Conservation (phyloP, 2,113 vertebrate species). For the Aegypius monachus region DNA sequence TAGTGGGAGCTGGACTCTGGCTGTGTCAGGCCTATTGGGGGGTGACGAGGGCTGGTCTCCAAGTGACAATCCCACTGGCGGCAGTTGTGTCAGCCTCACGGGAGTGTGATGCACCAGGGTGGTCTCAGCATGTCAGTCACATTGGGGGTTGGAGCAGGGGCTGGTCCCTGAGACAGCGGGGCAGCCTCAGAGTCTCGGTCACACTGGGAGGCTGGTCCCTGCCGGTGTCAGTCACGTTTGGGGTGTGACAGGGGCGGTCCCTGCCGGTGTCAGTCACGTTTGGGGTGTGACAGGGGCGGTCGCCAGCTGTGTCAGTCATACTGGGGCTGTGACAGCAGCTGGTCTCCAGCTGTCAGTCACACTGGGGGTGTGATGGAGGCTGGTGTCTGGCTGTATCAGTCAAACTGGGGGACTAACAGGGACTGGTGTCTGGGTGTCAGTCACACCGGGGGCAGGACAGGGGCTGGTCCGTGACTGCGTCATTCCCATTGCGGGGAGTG, state of each 20-base stretch:
- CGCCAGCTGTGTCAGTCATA: neutral
- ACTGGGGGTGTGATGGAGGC: neutral
- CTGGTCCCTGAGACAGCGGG: neutral
- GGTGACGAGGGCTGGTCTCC: no score
- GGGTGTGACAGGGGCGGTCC: no score
- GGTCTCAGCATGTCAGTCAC: accelerated
- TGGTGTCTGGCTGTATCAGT: no score
- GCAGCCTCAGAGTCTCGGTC: neutral
- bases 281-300: accelerated
- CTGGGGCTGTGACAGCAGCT: neutral
- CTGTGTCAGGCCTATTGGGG: neutral
- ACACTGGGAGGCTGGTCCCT: no score
- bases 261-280: accelerated
- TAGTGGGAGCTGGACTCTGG: neutral
- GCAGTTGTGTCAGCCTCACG: neutral
- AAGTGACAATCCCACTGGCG: neutral
- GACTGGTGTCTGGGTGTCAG: neutral
- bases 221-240: accelerated
- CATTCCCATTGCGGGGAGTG: neutral
- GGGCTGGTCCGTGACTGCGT: no score
- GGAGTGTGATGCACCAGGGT: neutral
- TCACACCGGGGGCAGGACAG: neutral
- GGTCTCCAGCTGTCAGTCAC: neutral
- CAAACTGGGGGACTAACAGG: neutral
- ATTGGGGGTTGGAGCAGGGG: accelerated